phyloP scores from a whole-genome alignment of 2,113 vertebrate species.

The Forbesichthys papilliferus region DNA sequence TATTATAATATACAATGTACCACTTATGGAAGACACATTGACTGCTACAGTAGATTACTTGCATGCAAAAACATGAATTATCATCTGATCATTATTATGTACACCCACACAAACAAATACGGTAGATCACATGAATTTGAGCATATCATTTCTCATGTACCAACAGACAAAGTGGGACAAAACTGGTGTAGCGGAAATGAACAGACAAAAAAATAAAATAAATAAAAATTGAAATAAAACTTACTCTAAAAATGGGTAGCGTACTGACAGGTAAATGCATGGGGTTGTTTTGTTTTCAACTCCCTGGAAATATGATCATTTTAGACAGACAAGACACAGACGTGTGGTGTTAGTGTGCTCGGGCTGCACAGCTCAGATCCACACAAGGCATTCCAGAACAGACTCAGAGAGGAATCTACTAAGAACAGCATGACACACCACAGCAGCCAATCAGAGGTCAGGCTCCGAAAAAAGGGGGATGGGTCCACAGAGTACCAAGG shows the following conservation, averaged over 20 bases:
- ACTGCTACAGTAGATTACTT: constrained; percentile 21
- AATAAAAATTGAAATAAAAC: constrained; percentile 27
- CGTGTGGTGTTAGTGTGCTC: constrained; percentile 57
- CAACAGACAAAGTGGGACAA: constrained; percentile 42
- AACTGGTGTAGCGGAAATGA: constrained; percentile 26
- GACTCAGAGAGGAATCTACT: constrained; percentile 58
- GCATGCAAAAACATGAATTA: constrained; percentile 50
- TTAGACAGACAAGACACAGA: constrained; percentile 51
- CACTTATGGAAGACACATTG: neutral
- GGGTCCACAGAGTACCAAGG: constrained; percentile 39
- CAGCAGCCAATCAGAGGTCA: constrained; percentile 75
- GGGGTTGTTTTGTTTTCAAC: constrained; percentile 51
- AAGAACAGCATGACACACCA: constrained; percentile 99
- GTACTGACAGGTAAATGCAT: constrained; percentile 61
- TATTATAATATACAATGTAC: neutral
- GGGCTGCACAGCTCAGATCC: constrained; percentile 48
- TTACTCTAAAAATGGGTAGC: constrained; percentile 44
- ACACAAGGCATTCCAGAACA: constrained; percentile 54
- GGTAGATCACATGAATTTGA: constrained; percentile 44
- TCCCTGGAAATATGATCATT: constrained; percentile 50
- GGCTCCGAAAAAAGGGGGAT: constrained; percentile 45
- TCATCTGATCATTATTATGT: constrained; percentile 23
- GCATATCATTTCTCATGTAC: constrained; percentile 10
- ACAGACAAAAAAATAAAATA: neutral
- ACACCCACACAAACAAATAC: constrained; percentile 27